These are phyloP conservation scores for Marmota flaviventris DNA, from an alignment of 2,113 vertebrate genomes.

Conservation along the genomic window DNA sequence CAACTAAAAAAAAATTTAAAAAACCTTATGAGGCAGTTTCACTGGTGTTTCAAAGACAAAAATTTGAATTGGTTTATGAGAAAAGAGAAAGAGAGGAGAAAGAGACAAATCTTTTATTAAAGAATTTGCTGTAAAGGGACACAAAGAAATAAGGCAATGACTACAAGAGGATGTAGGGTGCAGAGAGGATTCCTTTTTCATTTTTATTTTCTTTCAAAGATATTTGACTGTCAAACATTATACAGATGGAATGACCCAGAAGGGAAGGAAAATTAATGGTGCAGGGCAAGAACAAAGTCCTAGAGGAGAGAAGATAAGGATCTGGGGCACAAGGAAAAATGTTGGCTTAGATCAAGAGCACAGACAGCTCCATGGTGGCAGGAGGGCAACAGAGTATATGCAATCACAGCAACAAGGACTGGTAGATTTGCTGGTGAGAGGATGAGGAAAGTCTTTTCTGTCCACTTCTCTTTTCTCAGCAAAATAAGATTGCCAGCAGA, in stretches of 20 bases:
- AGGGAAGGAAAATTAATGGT: neutral
- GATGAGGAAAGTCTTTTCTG: neutral
- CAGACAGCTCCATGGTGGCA: neutral
- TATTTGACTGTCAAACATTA: neutral
- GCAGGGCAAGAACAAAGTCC: neutral
- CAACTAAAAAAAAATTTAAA: neutral
- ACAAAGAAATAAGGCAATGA: neutral
- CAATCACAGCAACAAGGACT: neutral
- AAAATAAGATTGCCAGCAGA: neutral
- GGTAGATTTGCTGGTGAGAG: neutral
- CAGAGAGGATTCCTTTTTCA: neutral
- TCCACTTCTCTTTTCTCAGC: neutral
- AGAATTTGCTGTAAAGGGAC: neutral
- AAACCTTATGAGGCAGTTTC: neutral
- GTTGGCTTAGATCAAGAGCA: neutral
- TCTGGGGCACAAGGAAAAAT: neutral
- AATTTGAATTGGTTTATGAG: constrained; percentile 25
- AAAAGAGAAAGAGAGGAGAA: neutral
- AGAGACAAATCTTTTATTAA: neutral
- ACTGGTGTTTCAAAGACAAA: neutral
- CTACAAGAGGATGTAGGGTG: neutral
- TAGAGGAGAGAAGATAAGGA: neutral
- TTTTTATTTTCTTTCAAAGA: neutral
- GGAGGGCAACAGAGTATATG: neutral
- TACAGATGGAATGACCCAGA: neutral